Evolutionary conservation across 2,113 vertebrate species (phyloP).

Genomic region (Macquaria australasica): DNA sequence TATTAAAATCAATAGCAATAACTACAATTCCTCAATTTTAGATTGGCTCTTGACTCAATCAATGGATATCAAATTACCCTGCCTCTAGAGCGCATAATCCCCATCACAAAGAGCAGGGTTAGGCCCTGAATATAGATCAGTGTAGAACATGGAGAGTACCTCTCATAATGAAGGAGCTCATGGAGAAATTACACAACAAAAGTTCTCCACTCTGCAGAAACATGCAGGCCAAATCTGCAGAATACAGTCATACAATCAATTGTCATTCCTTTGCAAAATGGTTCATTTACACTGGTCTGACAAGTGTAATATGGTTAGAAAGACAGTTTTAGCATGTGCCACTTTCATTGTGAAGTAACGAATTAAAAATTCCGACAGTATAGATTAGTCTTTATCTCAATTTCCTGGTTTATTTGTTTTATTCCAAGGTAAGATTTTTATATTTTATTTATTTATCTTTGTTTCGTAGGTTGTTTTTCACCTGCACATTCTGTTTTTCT

Average conservation of each 20-base stretch:
- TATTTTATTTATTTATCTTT: background rate
- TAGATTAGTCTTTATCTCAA: background rate
- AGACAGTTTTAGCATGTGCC: background rate
- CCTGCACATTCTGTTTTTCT: background rate
- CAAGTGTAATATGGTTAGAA: background rate
- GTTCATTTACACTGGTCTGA: conserved; percentile 8
- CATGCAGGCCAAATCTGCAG: background rate
- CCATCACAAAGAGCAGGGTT: conserved; percentile 65
- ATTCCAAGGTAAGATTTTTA: background rate
- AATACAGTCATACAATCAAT: conserved; percentile 24
- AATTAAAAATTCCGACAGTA: background rate
- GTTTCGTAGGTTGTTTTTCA: background rate
- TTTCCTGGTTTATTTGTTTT: background rate
- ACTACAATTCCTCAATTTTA: conserved; percentile 85
- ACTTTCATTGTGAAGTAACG: background rate
- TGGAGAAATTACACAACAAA: conserved; percentile 47
- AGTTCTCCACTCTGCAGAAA: conserved; percentile 29
- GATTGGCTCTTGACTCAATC: conserved; percentile 82
- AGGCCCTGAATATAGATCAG: conserved; percentile 72
- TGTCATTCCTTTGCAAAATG: background rate
- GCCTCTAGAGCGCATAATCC: conserved; percentile 79
- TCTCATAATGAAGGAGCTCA: conserved; percentile 48
- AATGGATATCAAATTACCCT: conserved; percentile 85
- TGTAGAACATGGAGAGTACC: conserved; percentile 53
- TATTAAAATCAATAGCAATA: conserved; percentile 90